Base-by-base conservation (phyloP, 1,140 invertebrate genomes). In the Harlomillsia oculata region DNA sequence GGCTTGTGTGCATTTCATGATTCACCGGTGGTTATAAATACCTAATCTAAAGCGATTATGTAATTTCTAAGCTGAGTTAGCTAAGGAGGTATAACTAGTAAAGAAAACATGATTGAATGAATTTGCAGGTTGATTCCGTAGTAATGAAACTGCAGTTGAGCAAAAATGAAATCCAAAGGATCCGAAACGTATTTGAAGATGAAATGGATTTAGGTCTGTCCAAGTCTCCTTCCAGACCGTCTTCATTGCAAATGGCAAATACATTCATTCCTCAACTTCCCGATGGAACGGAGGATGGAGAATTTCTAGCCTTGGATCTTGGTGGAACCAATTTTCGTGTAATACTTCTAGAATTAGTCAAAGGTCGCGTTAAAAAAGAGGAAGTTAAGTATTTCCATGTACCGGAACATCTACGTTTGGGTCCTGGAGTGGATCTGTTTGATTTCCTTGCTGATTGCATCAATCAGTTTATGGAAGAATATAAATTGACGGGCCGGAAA, bases 261-360 rank as follows among this genome's bases (percentile, higher is more conserved):
- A 83, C 82, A 3, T 82, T 76, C 58, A 75, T 83, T 29, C 75
- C 80, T 8, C 74, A 78, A 65, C 67, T 82, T 23, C 75, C 78
- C 16, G 71, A 81, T 69, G 80, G 80, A 25, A 28, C 41, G 45
- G 61, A 63, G 49, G 53, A 55, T 8, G 61, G 61, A 37, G 61
- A 63, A 79, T 87, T 78, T 66, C 69, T 89, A 60, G 84, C 86
- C 2, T 70, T 89, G 13, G 87, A 89, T 69, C 73, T 89, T 5
- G 87, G 87, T 3, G 85, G 81, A 3, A 88, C 85, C 1, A 86
- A 89, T 70, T 89, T 87, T 69, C 75, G 86, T 9, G 80, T 89
- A 1, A 72, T 87, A 16, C 71, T 83, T 9, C 69, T 86, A 44
- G 72, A 77, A 37, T 66, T 88, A 34, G 68, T 73, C 5, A 74